A percentile compares a stretch with the other conserved stretches of the same genome.
These are phyloP conservation scores for Lathamus discolor DNA, from an alignment of 2,113 vertebrate species.

Conservation along the genomic window DNA sequence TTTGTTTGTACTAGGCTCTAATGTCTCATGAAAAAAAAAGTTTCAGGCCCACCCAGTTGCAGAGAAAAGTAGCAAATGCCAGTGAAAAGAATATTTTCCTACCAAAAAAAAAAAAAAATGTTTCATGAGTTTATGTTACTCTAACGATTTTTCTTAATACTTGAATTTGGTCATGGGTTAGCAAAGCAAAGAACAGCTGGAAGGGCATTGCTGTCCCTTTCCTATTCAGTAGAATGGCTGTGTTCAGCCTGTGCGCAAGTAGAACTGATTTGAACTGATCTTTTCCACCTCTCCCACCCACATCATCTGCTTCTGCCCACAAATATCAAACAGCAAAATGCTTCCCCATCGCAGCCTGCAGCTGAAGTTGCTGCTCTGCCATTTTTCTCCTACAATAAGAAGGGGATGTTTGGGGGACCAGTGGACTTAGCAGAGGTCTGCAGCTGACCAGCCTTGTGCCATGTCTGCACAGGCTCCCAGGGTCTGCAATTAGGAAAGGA, in stretches of 20 bases:
- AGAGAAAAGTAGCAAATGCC: neutral
- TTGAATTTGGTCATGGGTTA: neutral
- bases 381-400: neutral
- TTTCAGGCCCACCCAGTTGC: neutral
- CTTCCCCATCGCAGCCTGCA: neutral
- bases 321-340: neutral
- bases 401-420: neutral
- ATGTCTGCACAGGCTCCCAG: neutral
- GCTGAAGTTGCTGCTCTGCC: neutral
- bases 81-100: neutral
- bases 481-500: neutral
- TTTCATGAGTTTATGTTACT: neutral
- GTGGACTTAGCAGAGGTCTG: neutral
- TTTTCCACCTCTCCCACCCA: neutral
- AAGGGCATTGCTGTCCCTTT: neutral
- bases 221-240: neutral
- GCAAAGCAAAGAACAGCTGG: neutral
- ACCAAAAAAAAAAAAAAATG: neutral
- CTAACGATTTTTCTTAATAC: neutral
- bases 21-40: neutral
- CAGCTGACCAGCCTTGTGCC: neutral
- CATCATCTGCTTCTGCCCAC: fast-evolving
- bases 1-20: neutral
- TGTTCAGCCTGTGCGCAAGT: neutral
- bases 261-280: neutral